Evolutionary conservation across 2,797 vertebrate species (phyloP).

Genomic region (Decapterus maruadsi): DNA sequence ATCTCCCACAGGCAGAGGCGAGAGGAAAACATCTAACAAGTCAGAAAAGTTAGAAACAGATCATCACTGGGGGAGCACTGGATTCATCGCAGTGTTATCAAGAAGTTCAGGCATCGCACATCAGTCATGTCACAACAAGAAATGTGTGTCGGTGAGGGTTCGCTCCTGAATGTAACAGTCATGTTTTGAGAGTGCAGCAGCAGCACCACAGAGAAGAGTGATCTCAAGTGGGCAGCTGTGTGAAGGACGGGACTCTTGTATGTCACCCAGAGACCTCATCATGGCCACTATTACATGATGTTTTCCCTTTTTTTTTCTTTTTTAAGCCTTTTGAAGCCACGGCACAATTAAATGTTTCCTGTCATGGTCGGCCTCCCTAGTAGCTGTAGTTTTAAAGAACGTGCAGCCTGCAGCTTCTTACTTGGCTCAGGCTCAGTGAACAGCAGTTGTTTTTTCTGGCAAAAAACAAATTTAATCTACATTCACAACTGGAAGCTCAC

Average conservation of each 20-base stretch:
- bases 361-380: neutral
- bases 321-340: neutral
- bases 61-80: constrained; percentile 18
- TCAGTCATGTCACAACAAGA: constrained; percentile 10
- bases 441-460: neutral
- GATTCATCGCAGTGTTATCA: constrained; percentile 42
- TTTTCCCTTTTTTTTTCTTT: neutral
- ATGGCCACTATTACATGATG: neutral
- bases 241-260: constrained; percentile 10
- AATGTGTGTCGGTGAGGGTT: constrained; percentile 13
- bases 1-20: constrained; percentile 28
- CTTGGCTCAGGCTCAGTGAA: neutral
- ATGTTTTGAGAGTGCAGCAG: constrained; percentile 12
- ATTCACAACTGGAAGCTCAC: neutral
- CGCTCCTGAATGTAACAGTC: constrained; percentile 30
- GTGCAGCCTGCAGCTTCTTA: constrained; percentile 3
- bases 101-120: constrained; percentile 22
- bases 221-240: constrained; percentile 37
- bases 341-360: neutral
- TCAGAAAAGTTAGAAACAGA: constrained; percentile 52
- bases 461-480: neutral
- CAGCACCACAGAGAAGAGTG: neutral
- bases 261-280: neutral
- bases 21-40: constrained; percentile 53
- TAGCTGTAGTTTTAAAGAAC: neutral